phyloP scores from a whole-genome alignment of 2,113 vertebrate genomes.

The Oxyruncus cristatus region DNA sequence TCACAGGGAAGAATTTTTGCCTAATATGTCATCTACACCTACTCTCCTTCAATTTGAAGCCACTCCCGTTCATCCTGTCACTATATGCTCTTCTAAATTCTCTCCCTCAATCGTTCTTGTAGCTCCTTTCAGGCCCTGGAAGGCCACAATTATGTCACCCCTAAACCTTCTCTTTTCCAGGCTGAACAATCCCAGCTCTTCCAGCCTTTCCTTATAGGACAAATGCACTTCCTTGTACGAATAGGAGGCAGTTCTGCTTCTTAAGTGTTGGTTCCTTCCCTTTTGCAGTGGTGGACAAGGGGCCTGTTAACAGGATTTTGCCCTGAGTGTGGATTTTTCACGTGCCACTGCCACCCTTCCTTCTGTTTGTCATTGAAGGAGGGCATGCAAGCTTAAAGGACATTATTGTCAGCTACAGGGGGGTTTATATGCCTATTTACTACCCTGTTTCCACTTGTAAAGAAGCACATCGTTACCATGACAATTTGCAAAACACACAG shows the following conservation, averaged over 20 bases:
- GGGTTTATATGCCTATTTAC: conserved; percentile 26
- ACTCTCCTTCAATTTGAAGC: fast-evolving
- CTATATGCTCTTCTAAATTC: fast-evolving
- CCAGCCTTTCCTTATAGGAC: background rate
- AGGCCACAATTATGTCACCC: fast-evolving
- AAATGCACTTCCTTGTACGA: fast-evolving
- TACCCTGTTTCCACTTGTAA: background rate
- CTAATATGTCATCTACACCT: fast-evolving
- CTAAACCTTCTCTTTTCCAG: background rate
- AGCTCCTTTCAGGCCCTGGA: background rate
- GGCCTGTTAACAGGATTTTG: background rate
- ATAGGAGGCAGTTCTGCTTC: background rate
- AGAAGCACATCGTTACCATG: background rate
- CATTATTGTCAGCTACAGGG: background rate
- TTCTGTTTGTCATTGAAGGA: background rate
- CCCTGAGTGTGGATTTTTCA: background rate
- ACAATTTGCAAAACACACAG: background rate
- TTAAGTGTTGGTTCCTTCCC: fast-evolving
- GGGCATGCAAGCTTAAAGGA: background rate
- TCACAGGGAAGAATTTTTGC: fast-evolving
- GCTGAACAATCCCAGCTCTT: fast-evolving
- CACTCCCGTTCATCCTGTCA: background rate
- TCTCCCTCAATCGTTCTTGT: background rate
- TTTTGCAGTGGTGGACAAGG: background rate
- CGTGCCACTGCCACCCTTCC: background rate